Base-by-base conservation (phyloP, 2,888 invertebrate species). In the Stenodema calcarata region DNA sequence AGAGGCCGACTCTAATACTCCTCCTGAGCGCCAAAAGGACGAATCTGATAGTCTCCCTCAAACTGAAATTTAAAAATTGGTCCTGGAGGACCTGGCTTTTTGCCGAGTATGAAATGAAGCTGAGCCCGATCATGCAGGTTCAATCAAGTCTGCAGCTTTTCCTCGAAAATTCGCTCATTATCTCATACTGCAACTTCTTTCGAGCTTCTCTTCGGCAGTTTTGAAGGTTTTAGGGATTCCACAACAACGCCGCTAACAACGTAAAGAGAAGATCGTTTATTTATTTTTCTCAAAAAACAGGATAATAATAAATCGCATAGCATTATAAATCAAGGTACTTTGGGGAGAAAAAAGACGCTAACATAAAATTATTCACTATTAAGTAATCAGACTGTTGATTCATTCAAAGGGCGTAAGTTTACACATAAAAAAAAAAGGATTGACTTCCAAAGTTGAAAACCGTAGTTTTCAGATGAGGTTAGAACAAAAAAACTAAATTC, bases 361-460 rank as follows among this genome's bases (percentile, higher is more conserved):
- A 47, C 78, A 47, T 78, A 78, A 78, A 78, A 41, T 78, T 44
- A 78, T 35, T 75, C 73, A 78, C 78, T 78, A 44, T 78, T 78
- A 78, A 78, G 44, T 78, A 78, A 78, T 78, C 78, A 78, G 78
- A 78, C 78, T 78, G 78, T 78, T 47, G 78, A 44, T 62, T 62
- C 62, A 18, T 78, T 78, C 23, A 78, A 78, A 41, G n/a, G 41
- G 73, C 73, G 78, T 27, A 78, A 44, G 30, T 44, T 42, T 78
- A 78, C 44, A 78, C 73, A 70, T 70, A 70, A 41, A 6, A 70
- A 73, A 41, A 73, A 73, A 28, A 16, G 16, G 30, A 30, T 30
- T 2, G n/a, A n/a, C 30, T 70, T 70, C 11, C n/a, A 11, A 12
- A n/a, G 23, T 70, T 70, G 12, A 14, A 70, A n/a, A 70, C 11